A percentile compares a stretch with the other conserved stretches of the same genome.
phyloP scores from a whole-genome alignment of 1,140 invertebrate genomes.

The Proales similis region DNA sequence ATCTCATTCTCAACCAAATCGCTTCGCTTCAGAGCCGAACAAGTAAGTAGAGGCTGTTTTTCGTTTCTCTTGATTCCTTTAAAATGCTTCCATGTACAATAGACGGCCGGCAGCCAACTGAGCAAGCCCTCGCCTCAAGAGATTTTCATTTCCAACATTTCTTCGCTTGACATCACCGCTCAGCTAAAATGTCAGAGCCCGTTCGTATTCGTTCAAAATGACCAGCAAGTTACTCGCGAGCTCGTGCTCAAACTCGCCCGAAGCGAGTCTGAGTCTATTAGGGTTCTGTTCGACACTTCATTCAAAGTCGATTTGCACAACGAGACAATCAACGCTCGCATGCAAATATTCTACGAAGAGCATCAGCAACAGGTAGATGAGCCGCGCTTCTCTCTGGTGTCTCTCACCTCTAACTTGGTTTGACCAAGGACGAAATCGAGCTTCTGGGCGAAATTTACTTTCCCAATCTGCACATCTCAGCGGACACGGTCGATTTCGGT shows the following conservation, averaged over 20 bases:
- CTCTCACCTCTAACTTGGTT: too few relatives aligned
- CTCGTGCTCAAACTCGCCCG: neutral
- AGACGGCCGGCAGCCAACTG: too few relatives aligned
- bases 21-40: conserved; percentile 26
- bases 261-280: conserved; percentile 11
- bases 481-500: conserved; percentile 49
- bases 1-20: conserved; percentile 49
- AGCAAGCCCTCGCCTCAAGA: too few relatives aligned
- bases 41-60: too few relatives aligned
- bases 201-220: conserved; percentile 45
- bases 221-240: conserved; percentile 4
- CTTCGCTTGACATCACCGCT: conserved; percentile 49
- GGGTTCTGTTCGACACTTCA: conserved; percentile 9
- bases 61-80: too few relatives aligned
- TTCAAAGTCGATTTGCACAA: conserved; percentile 25
- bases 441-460: conserved; percentile 52
- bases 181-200: conserved; percentile 45
- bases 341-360: conserved; percentile 19
- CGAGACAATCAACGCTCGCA: neutral
- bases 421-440: conserved; percentile 49
- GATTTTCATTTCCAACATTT: conserved; percentile 53
- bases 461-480: conserved; percentile 52
- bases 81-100: too few relatives aligned
- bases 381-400: too few relatives aligned
- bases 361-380: too few relatives aligned